Base-by-base conservation (phyloP, 2,113 vertebrate species). In the Brachirus orientalis region DNA sequence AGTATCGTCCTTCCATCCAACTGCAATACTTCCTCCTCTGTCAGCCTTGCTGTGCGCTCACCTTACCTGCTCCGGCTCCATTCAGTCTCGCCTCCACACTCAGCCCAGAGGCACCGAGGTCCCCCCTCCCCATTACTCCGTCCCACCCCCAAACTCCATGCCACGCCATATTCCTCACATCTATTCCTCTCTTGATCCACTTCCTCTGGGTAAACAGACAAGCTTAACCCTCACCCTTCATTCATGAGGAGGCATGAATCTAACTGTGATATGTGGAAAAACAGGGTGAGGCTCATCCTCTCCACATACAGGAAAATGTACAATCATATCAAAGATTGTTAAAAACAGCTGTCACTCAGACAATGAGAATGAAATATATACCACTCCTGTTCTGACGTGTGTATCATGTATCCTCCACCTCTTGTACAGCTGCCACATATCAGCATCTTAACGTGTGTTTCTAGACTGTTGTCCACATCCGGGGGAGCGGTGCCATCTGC, bases 51-150 rank as follows among this genome's bases (percentile, higher is more conserved):
- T 66, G 60, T 88, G 68, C 47, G 84, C 84, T 94, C 90, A 90
- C 85, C 86, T 94, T 94, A 89, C 90, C 90, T 90, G 85, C 86
- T 87, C 78, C 77, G 91, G 91, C 91, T 95, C 89, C 86, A 75
- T 88, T 86, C 75, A 86, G 93, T 94, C 92, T 94, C 86, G 85
- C 88, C 89, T 86, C 77, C 90, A 85, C 88, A 91, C 77, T 91
- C 79, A 69, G 58, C 54, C 84, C 82, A 69, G 72, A 84, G 90
- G 61, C 79, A 57, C 55, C 53, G 60, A 53, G 45, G 69, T 69
- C 53, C 63, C 17, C 46, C 48, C 63, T 72, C 52, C 55, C 65
- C 38, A 18, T 20, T 44, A 41, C 52, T 22, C 41, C 28, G 22
- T 22, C 40, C 59, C 43, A 37, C 63, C 46, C 52, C 43, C 20